A percentile compares a stretch with the other conserved stretches of the same genome.
Conservation (phyloP, 2,113 vertebrate species). For the Cyanistes caeruleus region DNA sequence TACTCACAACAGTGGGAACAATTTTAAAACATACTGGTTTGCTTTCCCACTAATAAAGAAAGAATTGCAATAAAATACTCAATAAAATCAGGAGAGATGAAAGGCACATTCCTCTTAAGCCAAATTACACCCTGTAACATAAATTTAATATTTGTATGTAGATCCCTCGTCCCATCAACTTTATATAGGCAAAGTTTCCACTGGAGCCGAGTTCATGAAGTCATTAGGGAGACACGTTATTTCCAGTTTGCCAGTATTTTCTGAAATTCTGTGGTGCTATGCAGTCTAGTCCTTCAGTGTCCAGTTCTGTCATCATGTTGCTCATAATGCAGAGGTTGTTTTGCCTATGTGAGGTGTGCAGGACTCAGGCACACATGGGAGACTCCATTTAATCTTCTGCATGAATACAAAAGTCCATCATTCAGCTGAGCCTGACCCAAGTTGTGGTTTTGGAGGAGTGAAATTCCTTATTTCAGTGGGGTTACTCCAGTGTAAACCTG, state of each 20-base stretch:
- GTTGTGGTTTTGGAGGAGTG: background rate
- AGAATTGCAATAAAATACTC: background rate
- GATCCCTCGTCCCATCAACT: background rate
- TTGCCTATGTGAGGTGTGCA: background rate
- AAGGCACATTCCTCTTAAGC: background rate
- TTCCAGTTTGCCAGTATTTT: background rate
- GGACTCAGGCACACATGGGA: background rate
- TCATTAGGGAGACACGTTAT: background rate
- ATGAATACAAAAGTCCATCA: background rate
- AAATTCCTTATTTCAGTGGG: background rate
- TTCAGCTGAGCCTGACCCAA: background rate
- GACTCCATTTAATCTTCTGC: background rate
- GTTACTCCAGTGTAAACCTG: background rate
- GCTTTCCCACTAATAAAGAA: background rate
- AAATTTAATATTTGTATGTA: background rate
- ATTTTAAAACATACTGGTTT: background rate
- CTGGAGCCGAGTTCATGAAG: background rate
- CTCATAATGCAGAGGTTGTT: background rate
- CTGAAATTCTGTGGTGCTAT: background rate
- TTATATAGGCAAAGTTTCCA: background rate
- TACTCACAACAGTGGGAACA: background rate
- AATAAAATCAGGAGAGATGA: background rate
- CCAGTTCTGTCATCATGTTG: background rate
- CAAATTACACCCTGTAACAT: background rate
- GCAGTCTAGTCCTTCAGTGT: rapidly evolving